Percentiles rank a stretch among this genome's conserved stretches.
These are phyloP conservation scores for Macrochelys suwanniensis DNA, from an alignment of 2,797 vertebrate genomes.

Conservation along the genomic window DNA sequence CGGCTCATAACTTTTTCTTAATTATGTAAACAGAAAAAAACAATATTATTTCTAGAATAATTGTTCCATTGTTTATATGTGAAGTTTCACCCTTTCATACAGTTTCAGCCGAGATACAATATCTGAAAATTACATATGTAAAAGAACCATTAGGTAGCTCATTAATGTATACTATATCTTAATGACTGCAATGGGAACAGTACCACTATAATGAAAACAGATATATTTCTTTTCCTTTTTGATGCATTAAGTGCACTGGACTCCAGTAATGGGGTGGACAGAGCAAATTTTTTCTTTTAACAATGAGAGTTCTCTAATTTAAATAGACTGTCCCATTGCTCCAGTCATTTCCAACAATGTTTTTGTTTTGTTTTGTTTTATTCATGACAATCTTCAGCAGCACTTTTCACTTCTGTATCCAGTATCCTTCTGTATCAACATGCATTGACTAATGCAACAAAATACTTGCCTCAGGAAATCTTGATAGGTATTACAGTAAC, in stretches of 20 bases:
- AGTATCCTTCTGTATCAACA: neutral
- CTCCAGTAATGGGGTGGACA: neutral
- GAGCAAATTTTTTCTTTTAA: neutral
- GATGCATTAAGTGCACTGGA: neutral
- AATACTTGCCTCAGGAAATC: neutral
- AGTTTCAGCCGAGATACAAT: neutral
- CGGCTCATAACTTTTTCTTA: neutral
- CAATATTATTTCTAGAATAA: neutral
- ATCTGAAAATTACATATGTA: neutral
- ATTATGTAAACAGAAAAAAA: neutral
- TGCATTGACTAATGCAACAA: neutral
- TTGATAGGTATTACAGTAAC: neutral
- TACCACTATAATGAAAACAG: neutral
- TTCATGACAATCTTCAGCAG: neutral
- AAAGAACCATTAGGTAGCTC: neutral
- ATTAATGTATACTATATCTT: neutral
- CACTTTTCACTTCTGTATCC: neutral
- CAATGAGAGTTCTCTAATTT: neutral
- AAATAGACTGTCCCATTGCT: neutral
- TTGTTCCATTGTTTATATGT: neutral
- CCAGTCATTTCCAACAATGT: neutral
- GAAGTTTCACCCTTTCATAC: neutral
- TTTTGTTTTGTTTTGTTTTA: neutral
- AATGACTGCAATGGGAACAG: neutral
- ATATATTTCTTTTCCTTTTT: neutral